phyloP scores from a whole-genome alignment of 2,113 vertebrate species.

The Boleophthalmus pectinirostris region DNA sequence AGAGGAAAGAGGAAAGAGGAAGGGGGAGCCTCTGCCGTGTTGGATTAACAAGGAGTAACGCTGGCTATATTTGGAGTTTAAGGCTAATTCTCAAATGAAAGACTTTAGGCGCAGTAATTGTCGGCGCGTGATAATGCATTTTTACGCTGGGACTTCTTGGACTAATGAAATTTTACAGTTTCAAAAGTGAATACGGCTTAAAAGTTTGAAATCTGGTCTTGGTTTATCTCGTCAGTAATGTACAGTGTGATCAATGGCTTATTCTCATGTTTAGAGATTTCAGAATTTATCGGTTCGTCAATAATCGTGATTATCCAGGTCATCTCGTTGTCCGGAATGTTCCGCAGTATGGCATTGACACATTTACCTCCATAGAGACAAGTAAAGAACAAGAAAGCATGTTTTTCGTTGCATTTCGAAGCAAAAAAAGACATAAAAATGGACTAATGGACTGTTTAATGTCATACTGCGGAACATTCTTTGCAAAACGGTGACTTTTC shows the following conservation, averaged over 20 bases:
- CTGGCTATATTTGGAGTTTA: background rate
- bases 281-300: too few species aligned
- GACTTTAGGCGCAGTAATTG: background rate
- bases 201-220: background rate
- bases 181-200: background rate
- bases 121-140: background rate
- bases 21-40: slow-evolving; percentile 21
- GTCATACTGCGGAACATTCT: too few species aligned
- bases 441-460: too few species aligned
- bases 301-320: too few species aligned
- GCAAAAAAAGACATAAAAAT: too few species aligned
- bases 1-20: slow-evolving; percentile 25
- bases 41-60: background rate
- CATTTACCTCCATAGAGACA: too few species aligned
- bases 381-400: too few species aligned
- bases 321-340: too few species aligned
- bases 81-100: background rate
- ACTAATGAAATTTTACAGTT: background rate
- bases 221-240: background rate
- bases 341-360: too few species aligned
- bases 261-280: background rate
- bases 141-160: background rate
- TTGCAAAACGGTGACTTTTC: too few species aligned
- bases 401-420: too few species aligned
- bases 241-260: background rate